phyloP scores from a whole-genome alignment of 2,113 vertebrate genomes.

The Engystomops pustulosus region DNA sequence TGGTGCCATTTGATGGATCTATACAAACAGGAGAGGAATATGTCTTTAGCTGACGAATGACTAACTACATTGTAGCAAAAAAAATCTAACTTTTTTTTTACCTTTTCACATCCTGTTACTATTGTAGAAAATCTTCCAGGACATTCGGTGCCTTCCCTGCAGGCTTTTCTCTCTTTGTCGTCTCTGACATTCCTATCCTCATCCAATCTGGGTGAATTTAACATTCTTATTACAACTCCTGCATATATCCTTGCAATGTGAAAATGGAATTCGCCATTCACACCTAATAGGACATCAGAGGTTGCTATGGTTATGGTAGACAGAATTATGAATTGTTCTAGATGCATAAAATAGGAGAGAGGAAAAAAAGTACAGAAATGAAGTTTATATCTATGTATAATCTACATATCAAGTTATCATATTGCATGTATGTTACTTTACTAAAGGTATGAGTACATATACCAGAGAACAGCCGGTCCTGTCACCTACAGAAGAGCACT shows the following conservation, averaged over 20 bases:
- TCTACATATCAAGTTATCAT: neutral
- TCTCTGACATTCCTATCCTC: neutral
- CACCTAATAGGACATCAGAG: constrained; percentile 28
- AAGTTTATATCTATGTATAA: neutral
- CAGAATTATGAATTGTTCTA: constrained; percentile 12
- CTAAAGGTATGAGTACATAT: too few relatives aligned
- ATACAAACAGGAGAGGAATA: too few relatives aligned
- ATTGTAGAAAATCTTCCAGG: neutral
- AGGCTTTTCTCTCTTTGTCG: neutral
- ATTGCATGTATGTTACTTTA: too few relatives aligned
- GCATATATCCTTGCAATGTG: neutral
- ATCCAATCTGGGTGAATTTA: neutral
- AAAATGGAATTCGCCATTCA: constrained; percentile 20
- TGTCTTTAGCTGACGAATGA: neutral
- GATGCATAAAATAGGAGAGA: neutral
- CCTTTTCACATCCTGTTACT: neutral
- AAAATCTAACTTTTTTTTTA: neutral
- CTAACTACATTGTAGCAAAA: too few relatives aligned
- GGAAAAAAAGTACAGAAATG: neutral
- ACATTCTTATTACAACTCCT: neutral
- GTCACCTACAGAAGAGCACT: too few relatives aligned
- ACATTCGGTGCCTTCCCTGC: neutral
- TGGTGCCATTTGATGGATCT: too few relatives aligned
- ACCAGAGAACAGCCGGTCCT: too few relatives aligned
- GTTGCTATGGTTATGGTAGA: constrained; percentile 25